Evolutionary conservation across 2,888 invertebrate species (phyloP).

Genomic region (Cremastinae sp.): DNA sequence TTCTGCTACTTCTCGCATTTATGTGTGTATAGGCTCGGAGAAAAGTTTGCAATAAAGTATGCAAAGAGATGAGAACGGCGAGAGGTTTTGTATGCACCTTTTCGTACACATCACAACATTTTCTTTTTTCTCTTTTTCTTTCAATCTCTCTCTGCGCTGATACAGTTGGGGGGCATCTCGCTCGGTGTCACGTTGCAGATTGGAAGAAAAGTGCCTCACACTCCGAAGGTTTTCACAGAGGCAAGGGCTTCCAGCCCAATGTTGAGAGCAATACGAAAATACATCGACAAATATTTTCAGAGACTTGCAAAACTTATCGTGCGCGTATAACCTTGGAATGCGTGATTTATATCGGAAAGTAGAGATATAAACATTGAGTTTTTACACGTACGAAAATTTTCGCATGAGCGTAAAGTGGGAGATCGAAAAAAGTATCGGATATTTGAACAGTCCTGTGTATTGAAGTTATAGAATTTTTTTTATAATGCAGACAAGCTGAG

Average conservation of each 20-base stretch:
- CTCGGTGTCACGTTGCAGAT: conserved; percentile 62
- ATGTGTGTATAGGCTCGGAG: not conserved
- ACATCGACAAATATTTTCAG: conserved; percentile 12
- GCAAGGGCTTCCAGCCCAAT: conserved; percentile 26
- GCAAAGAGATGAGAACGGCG: conserved; percentile 28
- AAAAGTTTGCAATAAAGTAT: conserved; percentile 15
- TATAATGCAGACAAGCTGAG: no score
- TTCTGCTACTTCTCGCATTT: no score
- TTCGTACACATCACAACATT: not conserved
- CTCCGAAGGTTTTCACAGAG: conserved; percentile 37
- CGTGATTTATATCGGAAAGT: not conserved
- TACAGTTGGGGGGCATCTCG: conserved; percentile 37
- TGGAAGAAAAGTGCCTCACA: conserved; percentile 62
- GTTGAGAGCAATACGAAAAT: conserved; percentile 43
- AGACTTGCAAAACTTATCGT: not conserved
- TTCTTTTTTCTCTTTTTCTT: not conserved
- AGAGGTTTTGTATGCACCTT: conserved; percentile 3
- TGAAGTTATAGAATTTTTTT: no score
- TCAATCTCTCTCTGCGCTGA: conserved; percentile 30
- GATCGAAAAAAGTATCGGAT: conserved; percentile 50
- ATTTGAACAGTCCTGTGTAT: conserved; percentile 37
- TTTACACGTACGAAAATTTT: conserved; percentile 3
- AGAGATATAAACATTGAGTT: conserved; percentile 13
- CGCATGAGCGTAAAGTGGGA: conserved; percentile 1
- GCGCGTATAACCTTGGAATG: not conserved